These are phyloP conservation scores for Colletes latitarsis DNA, from an alignment of 1,140 invertebrate species.

Conservation along the genomic window DNA sequence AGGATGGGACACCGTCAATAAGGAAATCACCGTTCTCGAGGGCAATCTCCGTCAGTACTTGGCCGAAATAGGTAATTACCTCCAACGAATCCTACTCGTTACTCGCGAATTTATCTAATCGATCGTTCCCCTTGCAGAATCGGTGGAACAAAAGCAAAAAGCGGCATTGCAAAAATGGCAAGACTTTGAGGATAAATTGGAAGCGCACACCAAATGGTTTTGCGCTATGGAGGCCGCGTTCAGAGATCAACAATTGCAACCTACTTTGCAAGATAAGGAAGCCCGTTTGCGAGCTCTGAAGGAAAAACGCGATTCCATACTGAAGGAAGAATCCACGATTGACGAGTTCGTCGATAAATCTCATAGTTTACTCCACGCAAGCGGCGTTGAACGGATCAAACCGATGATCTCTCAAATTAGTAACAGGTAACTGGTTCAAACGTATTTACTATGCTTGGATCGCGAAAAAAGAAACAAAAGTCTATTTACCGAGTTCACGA, in stretches of 20 bases:
- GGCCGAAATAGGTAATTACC: constrained; percentile 83
- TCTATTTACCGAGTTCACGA: too few species aligned
- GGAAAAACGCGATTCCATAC: constrained; percentile 87
- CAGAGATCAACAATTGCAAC: constrained; percentile 91
- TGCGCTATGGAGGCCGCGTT: constrained; percentile 91
- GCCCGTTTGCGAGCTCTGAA: constrained; percentile 87
- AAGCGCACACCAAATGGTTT: constrained; percentile 92
- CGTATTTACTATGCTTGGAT: too few species aligned
- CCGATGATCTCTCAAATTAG: constrained; percentile 94
- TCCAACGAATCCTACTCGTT: not conserved
- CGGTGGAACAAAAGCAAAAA: constrained; percentile 86
- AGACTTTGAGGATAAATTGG: constrained; percentile 91
- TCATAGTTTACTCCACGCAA: constrained; percentile 92
- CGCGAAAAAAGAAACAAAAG: too few species aligned
- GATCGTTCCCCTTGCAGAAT: constrained; percentile 72
- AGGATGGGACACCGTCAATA: constrained; percentile 87
- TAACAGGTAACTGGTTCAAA: constrained; percentile 82
- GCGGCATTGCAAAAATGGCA: constrained; percentile 91
- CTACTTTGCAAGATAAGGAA: constrained; percentile 91
- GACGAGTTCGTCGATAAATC: constrained; percentile 95
- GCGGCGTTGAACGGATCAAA: constrained; percentile 92
- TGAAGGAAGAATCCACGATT: constrained; percentile 89
- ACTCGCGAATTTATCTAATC: not conserved
- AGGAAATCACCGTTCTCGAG: constrained; percentile 88
- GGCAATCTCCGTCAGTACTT: constrained; percentile 85